phyloP scores from a whole-genome alignment of 2,797 vertebrate genomes.

The Eulemur rubriventer region DNA sequence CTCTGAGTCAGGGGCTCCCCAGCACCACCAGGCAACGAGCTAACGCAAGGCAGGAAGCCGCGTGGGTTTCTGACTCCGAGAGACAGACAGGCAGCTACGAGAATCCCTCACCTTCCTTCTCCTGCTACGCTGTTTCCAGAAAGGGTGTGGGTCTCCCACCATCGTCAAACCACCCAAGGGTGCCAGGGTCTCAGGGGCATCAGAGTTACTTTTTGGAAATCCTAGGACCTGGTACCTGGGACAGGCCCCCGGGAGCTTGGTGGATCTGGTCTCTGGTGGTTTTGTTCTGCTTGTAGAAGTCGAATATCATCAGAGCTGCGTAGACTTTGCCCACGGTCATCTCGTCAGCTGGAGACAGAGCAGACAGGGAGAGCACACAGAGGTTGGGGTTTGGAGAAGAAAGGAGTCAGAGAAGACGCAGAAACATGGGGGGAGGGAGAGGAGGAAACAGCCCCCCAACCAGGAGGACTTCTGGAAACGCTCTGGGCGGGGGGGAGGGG shows the following conservation, averaged over 20 bases:
- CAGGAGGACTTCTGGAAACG: rapidly evolving
- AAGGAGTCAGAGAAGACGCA: not conserved
- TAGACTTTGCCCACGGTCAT: conserved; percentile 98
- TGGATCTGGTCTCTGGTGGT: conserved; percentile 91
- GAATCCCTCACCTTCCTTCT: not conserved
- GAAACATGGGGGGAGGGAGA: not conserved
- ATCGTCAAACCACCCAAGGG: not conserved
- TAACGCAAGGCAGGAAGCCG: rapidly evolving
- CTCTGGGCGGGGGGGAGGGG: too few relatives aligned
- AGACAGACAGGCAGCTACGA: not conserved
- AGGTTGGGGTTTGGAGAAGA: not conserved
- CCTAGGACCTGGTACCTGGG: conserved; percentile 88
- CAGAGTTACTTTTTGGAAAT: not conserved
- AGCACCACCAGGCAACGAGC: too few relatives aligned
- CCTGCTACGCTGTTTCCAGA: rapidly evolving
- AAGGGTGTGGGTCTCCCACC: not conserved
- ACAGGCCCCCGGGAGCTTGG: conserved; percentile 86
- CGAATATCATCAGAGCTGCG: conserved; percentile 97
- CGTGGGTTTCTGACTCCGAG: not conserved
- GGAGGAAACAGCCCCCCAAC: not conserved
- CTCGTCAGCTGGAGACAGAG: conserved; percentile 90
- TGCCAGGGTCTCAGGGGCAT: not conserved
- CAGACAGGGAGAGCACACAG: not conserved
- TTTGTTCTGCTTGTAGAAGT: conserved; percentile 97
- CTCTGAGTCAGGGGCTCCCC: not conserved